Conservation (phyloP, 2,888 invertebrate genomes). For the Dolomedes plantarius region DNA sequence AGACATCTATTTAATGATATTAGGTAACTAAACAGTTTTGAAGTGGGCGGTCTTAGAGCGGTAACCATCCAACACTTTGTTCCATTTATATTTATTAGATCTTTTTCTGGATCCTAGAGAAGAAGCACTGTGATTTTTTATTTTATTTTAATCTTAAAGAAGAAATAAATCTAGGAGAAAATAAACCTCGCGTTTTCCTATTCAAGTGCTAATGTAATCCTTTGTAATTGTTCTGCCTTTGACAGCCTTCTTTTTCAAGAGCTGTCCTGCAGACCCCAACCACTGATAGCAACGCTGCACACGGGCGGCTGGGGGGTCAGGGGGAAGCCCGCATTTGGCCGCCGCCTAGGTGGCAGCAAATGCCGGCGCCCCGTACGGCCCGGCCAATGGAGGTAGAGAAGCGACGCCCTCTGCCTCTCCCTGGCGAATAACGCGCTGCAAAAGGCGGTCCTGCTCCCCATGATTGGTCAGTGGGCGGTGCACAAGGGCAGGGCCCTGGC, state of each 20-base stretch:
- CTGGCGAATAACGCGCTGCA: neutral
- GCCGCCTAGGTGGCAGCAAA: slow-evolving; percentile 48
- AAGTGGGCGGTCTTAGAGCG: slow-evolving; percentile 12
- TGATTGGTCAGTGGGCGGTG: slow-evolving; percentile 4
- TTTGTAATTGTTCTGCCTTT: neutral
- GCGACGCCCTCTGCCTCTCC: neutral
- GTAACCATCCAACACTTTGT: neutral
- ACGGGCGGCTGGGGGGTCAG: neutral
- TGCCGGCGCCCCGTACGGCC: neutral
- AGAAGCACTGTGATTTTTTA: neutral
- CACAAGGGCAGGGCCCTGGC: slow-evolving; percentile 19
- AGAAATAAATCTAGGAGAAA: neutral
- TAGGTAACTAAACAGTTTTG: slow-evolving; percentile 12
- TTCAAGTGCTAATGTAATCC: neutral
- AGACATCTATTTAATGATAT: slow-evolving; percentile 16
- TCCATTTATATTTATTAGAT: neutral
- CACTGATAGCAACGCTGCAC: neutral
- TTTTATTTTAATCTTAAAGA: too few relatives aligned
- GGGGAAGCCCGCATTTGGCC: neutral
- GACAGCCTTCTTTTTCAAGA: neutral
- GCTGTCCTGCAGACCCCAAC: neutral
- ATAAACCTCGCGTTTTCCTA: neutral
- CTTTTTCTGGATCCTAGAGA: neutral
- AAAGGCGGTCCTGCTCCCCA: neutral
- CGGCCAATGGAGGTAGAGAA: slow-evolving; percentile 8